Evolutionary conservation across 2,797 vertebrate genomes (phyloP).

Genomic region (Epinephelus malabaricus): DNA sequence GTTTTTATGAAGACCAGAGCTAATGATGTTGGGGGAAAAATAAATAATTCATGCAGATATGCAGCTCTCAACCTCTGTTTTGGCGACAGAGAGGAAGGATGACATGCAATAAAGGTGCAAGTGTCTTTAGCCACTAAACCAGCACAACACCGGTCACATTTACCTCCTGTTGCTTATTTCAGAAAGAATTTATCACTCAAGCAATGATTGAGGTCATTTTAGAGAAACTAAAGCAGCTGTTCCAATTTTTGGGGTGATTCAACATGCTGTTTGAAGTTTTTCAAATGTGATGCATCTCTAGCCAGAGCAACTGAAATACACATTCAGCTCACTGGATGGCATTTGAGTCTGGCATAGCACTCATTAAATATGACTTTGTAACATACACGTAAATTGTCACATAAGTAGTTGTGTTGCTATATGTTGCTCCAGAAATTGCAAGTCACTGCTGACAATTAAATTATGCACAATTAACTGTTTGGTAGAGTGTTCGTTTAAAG

Average conservation of each 20-base stretch:
- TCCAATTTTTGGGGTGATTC: not conserved
- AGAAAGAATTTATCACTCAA: not conserved
- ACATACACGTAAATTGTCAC: not conserved
- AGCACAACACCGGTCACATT: not conserved
- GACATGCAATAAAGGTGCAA: not conserved
- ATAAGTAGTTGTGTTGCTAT: not conserved
- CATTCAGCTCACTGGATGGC: not conserved
- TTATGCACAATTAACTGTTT: constrained; percentile 6
- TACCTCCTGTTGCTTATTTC: not conserved
- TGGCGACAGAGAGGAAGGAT: not conserved
- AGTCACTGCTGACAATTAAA: constrained; percentile 5
- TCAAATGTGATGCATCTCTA: not conserved
- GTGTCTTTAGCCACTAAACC: not conserved
- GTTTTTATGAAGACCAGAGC: not conserved
- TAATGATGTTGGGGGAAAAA: too few relatives aligned
- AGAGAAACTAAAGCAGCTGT: not conserved
- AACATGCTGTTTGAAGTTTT: not conserved
- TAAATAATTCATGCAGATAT: not conserved
- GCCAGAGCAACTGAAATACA: not conserved
- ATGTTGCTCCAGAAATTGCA: constrained; percentile 1
- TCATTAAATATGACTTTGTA: not conserved
- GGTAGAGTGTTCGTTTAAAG: not conserved
- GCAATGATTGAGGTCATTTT: not conserved
- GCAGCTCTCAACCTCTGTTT: not conserved
- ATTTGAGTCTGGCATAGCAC: constrained; percentile 1